Percentiles rank a stretch among this genome's conserved stretches.
These are phyloP conservation scores for Gallinago stenura DNA, from an alignment of 2,797 vertebrate species.

Conservation along the genomic window DNA sequence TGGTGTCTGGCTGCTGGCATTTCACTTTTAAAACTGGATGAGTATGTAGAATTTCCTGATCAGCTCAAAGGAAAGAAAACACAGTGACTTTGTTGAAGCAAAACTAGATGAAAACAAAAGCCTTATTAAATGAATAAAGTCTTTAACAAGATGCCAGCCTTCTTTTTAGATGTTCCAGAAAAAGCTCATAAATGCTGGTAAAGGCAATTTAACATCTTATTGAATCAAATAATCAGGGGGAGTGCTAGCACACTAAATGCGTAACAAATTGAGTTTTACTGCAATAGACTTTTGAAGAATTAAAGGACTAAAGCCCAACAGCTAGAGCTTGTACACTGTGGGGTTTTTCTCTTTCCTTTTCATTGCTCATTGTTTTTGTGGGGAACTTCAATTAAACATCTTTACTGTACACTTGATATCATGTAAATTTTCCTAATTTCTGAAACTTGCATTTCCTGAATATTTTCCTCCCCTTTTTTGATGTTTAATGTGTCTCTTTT, in stretches of 20 bases:
- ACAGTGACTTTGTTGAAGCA: not conserved
- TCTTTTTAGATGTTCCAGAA: not conserved
- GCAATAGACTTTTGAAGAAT: not conserved
- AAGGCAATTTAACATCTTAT: not conserved
- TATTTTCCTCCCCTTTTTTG: not conserved
- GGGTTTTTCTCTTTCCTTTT: not conserved
- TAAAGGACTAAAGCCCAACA: not conserved
- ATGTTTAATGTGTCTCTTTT: slow-evolving; percentile 39
- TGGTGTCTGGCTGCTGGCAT: not conserved
- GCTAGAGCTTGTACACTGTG: not conserved
- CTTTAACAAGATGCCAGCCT: not conserved
- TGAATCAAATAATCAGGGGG: not conserved
- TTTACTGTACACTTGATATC: not conserved
- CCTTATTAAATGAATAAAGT: not conserved
- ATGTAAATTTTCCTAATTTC: slow-evolving; percentile 15
- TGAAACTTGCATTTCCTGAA: slow-evolving; percentile 1
- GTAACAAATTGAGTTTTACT: not conserved
- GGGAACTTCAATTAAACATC: slow-evolving; percentile 11
- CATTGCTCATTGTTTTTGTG: not conserved
- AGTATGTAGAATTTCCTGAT: not conserved
- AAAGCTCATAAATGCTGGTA: not conserved
- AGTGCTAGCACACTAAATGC: not conserved
- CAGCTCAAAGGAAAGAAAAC: not conserved
- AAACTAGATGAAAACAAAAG: not conserved
- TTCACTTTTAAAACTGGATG: not conserved